Evolutionary conservation across 2,888 invertebrate species (phyloP).

Genomic region (Gastracanthus pulcherrimus): DNA sequence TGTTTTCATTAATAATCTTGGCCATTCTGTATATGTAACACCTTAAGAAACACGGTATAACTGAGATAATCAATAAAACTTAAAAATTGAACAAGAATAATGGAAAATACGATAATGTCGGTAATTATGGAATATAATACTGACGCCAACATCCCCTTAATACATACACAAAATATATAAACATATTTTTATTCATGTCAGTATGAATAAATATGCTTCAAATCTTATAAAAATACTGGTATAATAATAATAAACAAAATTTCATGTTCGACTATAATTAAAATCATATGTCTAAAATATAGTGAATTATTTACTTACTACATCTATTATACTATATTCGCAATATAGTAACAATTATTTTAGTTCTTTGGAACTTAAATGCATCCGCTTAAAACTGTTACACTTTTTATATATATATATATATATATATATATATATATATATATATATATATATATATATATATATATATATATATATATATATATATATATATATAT

Average conservation of each 20-base stretch:
- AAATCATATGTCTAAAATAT: constrained; percentile 14
- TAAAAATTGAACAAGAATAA: no score
- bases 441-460: no score
- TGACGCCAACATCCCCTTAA: no score
- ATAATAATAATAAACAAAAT: neutral
- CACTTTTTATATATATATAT: neutral
- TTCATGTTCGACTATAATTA: neutral
- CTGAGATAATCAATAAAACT: no score
- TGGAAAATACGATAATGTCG: no score
- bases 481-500: no score
- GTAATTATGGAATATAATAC: neutral
- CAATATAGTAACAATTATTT: neutral
- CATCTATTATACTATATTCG: constrained; percentile 5
- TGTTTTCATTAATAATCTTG: no score
- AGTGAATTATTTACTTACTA: constrained; percentile 28
- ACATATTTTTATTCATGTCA: constrained; percentile 29
- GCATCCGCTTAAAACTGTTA: neutral
- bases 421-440: no score
- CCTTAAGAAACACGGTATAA: no score
- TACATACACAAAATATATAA: constrained; percentile 27
- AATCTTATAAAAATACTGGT: constrained; percentile 34
- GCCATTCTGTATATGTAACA: no score
- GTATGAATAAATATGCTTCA: constrained; percentile 30
- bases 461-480: no score
- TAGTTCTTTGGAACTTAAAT: constrained; percentile 42